Conservation (phyloP, 2,888 invertebrate species). For the Plebejus argus region DNA sequence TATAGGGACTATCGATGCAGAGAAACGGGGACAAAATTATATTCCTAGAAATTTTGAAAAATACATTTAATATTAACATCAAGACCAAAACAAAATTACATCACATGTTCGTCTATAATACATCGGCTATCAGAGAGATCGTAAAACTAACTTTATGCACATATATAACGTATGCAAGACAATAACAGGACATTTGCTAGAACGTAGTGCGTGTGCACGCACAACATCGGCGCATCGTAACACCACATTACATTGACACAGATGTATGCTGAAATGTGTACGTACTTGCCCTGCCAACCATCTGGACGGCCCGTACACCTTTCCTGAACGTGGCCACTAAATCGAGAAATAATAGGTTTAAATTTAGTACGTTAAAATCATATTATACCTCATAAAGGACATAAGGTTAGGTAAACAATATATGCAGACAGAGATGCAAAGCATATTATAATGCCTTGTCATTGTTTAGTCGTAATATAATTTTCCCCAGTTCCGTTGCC, state of each 20-base stretch:
- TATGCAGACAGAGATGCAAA: slow-evolving; percentile 71
- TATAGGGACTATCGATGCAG: slow-evolving; percentile 76
- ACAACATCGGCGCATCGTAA: slow-evolving; percentile 55
- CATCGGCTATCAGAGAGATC: slow-evolving; percentile 76
- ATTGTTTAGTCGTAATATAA: slow-evolving; percentile 40
- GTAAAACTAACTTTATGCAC: slow-evolving; percentile 79
- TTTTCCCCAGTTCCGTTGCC: slow-evolving; percentile 44
- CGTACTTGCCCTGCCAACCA: slow-evolving; percentile 99
- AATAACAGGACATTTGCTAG: slow-evolving; percentile 77
- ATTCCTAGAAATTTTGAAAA: slow-evolving; percentile 65
- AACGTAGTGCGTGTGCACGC: slow-evolving; percentile 53
- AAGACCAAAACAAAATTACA: slow-evolving; percentile 77
- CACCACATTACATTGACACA: slow-evolving; percentile 77
- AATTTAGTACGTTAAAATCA: slow-evolving; percentile 53
- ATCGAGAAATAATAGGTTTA: slow-evolving; percentile 74
- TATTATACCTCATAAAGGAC: slow-evolving; percentile 37
- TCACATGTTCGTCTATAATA: slow-evolving; percentile 70
- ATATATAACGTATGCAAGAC: slow-evolving; percentile 77
- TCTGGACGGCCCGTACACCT: slow-evolving; percentile 99
- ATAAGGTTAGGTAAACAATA: slow-evolving; percentile 55
- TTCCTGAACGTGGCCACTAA: slow-evolving; percentile 99
- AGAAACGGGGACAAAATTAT: slow-evolving; percentile 65
- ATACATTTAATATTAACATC: slow-evolving; percentile 61
- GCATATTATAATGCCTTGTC: slow-evolving; percentile 45
- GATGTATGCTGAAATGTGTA: slow-evolving; percentile 76